phyloP scores from a whole-genome alignment of 2,888 invertebrate genomes.

The Salpingus planirostris region DNA sequence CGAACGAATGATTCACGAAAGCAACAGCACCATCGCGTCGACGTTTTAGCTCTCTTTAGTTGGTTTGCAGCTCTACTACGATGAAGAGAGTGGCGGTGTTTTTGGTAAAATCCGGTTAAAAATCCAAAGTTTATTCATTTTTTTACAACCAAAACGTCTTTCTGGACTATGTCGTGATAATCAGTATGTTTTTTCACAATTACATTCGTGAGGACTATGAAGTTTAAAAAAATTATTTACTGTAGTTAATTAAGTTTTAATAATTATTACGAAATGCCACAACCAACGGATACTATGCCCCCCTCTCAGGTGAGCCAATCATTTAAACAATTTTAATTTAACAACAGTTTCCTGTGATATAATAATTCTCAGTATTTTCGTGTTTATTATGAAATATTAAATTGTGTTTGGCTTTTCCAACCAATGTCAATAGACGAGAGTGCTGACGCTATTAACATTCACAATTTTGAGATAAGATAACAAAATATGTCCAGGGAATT shows the following conservation, averaged over 20 bases:
- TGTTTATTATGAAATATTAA: background rate
- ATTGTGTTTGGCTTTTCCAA: conserved; percentile 1
- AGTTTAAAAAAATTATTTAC: conserved; percentile 6
- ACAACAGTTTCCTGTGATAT: background rate
- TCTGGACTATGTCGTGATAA: no score
- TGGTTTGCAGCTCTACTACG: conserved; percentile 15
- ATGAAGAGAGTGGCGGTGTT: conserved; percentile 12
- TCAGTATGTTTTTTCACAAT: no score
- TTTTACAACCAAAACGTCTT: no score
- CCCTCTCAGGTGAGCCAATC: conserved; percentile 11
- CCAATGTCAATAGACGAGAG: background rate
- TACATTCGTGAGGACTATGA: no score
- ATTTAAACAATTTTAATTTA: background rate
- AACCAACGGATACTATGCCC: conserved; percentile 15
- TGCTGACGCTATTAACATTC: no score
- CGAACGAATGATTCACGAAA: conserved; percentile 14
- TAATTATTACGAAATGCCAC: conserved; percentile 10
- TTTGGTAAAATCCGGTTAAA: conserved; percentile 9
- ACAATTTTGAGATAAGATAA: no score
- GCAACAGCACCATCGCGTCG: conserved; percentile 4
- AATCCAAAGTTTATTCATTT: no score
- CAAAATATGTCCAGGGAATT: no score
- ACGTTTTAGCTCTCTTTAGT: conserved; percentile 4
- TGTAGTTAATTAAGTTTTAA: conserved; percentile 4
- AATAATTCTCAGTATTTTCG: background rate